Evolutionary conservation across 1,140 invertebrate genomes (phyloP), one percentile per base, ranked within the genome.

Genomic region (Zaprionus kolodkinae): DNA sequence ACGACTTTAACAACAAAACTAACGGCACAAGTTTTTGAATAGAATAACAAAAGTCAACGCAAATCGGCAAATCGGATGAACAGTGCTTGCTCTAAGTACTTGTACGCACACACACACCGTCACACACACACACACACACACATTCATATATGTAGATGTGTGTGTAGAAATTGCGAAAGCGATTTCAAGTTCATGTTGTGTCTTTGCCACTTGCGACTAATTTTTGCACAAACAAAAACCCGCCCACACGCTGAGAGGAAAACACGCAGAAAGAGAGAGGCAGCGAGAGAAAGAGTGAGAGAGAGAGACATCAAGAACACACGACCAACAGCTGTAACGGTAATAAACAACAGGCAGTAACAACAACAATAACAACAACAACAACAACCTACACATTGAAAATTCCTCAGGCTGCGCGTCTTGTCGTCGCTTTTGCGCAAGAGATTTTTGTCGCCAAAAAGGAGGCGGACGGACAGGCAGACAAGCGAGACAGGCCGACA

Each of bases 281-380:
- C 48, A 62, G 17, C 56, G 35, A 67, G n/a, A n/a, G n/a, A n/a
- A n/a, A n/a, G n/a, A n/a, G n/a, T n/a, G 63, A 12, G 40, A 59
- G 35, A 61, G 56, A 61, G 36, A 61, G 68, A 60, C 72, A 64
- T 75, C 60, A 62, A 68, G 63, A 68, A 61, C 17, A 62, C 65
- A 67, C 17, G 62, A 63, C 82, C 68, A 85, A 73, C 82, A 87
- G 78, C 82, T 86, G 82, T 79, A 81, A 87, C 72, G 69, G 82
- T 86, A 81, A 86, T 86, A 86, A 86, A 87, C 82, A 86, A 86
- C 78, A 81, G 69, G 76, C 79, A 62, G 36, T 55, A 76, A 66
- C 73, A 54, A 62, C 43, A 66, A n/a, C n/a, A n/a, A n/a, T n/a
- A n/a, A n/a, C n/a, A n/a, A n/a, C n/a, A n/a, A n/a, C n/a, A n/a